Percentiles rank a stretch among this genome's conserved stretches.
These are phyloP conservation scores for Xestia ashworthii DNA, from an alignment of 2,888 invertebrate genomes.

Conservation along the genomic window DNA sequence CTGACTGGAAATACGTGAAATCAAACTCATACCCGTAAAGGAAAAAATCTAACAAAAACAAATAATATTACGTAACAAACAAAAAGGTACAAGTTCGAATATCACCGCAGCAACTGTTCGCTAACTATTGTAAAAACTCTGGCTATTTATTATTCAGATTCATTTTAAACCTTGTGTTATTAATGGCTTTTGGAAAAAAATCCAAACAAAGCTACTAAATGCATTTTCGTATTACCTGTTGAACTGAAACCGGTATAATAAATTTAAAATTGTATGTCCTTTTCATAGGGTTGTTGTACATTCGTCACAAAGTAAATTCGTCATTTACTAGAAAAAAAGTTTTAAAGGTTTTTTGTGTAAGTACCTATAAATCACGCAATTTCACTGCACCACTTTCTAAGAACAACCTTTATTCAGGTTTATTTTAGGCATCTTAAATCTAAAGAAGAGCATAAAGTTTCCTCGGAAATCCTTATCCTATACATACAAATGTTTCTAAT, in stretches of 20 bases:
- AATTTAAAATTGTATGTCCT: not conserved
- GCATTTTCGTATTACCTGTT: slow-evolving; percentile 43
- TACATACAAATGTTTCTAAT: slow-evolving; percentile 48
- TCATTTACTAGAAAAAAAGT: not conserved
- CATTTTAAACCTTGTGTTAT: slow-evolving; percentile 26
- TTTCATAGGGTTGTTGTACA: no score
- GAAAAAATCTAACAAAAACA: no score
- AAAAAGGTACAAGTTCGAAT: not conserved
- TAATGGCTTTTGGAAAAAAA: slow-evolving; percentile 40
- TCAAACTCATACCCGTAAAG: no score
- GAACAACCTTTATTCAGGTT: slow-evolving; percentile 6
- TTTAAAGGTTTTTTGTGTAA: not conserved
- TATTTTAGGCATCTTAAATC: slow-evolving; percentile 25
- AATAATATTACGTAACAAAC: not conserved
- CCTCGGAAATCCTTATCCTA: slow-evolving; percentile 39
- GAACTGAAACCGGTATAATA: slow-evolving; percentile 32
- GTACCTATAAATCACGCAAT: not conserved
- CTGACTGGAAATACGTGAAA: no score
- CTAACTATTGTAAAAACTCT: slow-evolving; percentile 46
- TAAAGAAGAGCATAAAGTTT: slow-evolving; percentile 28
- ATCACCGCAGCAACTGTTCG: slow-evolving; percentile 27
- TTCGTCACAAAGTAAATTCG: no score
- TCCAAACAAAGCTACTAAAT: slow-evolving; percentile 18
- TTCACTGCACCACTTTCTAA: not conserved
- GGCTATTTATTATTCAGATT: slow-evolving; percentile 43